A percentile compares a stretch with the other conserved stretches of the same genome.
These are phyloP conservation scores for Ceyx cyanopectus DNA, from an alignment of 2,113 vertebrate species.

Conservation along the genomic window DNA sequence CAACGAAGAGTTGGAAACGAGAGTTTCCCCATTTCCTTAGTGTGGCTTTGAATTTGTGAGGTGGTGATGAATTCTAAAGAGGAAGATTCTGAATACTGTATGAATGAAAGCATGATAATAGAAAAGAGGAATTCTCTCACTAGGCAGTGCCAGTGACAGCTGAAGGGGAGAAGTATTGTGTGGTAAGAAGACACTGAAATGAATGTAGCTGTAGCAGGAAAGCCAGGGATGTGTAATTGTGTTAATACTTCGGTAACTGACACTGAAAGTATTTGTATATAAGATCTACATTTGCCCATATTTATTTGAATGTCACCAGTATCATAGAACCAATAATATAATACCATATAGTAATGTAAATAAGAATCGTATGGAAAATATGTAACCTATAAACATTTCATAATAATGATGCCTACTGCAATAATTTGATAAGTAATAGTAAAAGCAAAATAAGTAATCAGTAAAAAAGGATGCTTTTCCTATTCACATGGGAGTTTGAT, in stretches of 20 bases:
- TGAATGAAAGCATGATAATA: not conserved
- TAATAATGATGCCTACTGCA: not conserved
- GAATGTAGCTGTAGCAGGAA: not conserved
- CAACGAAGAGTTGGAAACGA: not conserved
- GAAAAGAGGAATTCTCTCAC: not conserved
- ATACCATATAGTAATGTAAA: not conserved
- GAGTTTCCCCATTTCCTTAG: not conserved
- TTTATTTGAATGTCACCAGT: not conserved
- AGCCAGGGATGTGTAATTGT: not conserved
- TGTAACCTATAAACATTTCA: not conserved
- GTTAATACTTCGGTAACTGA: not conserved
- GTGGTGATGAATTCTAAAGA: not conserved
- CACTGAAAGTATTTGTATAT: not conserved
- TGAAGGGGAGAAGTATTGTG: not conserved
- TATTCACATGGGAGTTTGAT: not conserved
- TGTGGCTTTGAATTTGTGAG: not conserved
- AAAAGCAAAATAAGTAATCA: not conserved
- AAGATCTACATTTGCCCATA: not conserved
- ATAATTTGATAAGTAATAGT: not conserved
- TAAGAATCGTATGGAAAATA: not conserved
- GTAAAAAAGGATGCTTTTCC: not conserved
- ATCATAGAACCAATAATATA: not conserved
- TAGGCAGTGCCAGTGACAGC: not conserved
- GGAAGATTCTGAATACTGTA: not conserved
- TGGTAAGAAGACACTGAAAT: not conserved